Percentiles rank a stretch among this genome's conserved stretches.
These are phyloP conservation scores for Apotomis turbidana DNA, from an alignment of 2,888 invertebrate species.

Conservation along the genomic window DNA sequence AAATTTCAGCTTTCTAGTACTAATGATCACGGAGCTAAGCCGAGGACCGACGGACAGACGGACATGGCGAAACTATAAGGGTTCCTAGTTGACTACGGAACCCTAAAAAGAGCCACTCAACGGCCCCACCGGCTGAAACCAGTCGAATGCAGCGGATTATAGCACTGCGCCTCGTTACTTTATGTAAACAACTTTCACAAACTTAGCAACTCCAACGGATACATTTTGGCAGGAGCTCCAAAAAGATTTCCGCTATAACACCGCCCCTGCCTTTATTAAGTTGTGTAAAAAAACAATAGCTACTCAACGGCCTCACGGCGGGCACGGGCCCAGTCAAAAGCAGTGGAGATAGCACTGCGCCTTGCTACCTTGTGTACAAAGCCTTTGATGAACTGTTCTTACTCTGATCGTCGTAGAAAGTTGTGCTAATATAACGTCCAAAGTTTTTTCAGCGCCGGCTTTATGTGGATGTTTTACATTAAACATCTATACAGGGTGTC, in stretches of 20 bases:
- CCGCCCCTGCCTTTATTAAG: slow-evolving; percentile 25
- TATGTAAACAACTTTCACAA: slow-evolving; percentile 28
- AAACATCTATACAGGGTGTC: too few relatives aligned
- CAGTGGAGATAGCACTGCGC: slow-evolving; percentile 34
- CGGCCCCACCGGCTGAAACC: slow-evolving; percentile 28
- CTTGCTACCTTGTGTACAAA: slow-evolving; percentile 20
- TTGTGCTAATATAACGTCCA: not conserved
- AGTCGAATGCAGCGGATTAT: slow-evolving; percentile 35
- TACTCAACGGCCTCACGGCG: slow-evolving; percentile 43
- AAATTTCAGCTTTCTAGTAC: too few relatives aligned
- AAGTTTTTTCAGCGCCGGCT: too few relatives aligned
- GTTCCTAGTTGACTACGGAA: too few relatives aligned
- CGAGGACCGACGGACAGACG: too few relatives aligned
- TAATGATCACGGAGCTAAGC: too few relatives aligned
- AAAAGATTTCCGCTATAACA: not conserved
- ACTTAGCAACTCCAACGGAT: too few relatives aligned
- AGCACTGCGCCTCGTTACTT: slow-evolving; percentile 16
- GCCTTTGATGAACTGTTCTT: slow-evolving; percentile 21
- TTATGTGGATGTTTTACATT: too few relatives aligned
- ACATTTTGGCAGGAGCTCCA: not conserved
- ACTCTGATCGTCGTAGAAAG: not conserved
- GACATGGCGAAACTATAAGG: too few relatives aligned
- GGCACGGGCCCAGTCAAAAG: slow-evolving; percentile 31
- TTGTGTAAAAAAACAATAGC: slow-evolving; percentile 44
- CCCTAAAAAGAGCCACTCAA: slow-evolving; percentile 46